Conservation (phyloP, 2,888 invertebrate species). For the Spodoptera picta region DNA sequence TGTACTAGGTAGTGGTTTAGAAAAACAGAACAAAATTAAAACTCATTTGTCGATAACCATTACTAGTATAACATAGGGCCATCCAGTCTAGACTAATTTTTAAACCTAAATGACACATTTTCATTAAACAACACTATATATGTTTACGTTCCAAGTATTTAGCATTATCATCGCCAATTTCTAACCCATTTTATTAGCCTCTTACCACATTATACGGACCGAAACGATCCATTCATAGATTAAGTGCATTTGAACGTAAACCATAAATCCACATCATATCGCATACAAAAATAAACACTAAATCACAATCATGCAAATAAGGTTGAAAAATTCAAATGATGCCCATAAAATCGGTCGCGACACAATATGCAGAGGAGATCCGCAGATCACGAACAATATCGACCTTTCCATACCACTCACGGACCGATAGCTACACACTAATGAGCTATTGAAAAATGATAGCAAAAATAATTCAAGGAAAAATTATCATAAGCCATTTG, state of each 20-base stretch:
- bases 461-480: constrained; percentile 83
- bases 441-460: constrained; percentile 89
- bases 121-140: constrained; percentile 5
- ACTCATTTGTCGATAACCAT: no score
- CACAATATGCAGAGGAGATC: constrained; percentile 78
- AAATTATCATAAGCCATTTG: constrained; percentile 85
- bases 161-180: constrained; percentile 47
- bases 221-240: constrained; percentile 61
- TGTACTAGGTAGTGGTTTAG: no score
- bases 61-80: no score
- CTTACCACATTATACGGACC: constrained; percentile 60
- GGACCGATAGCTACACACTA: constrained; percentile 79
- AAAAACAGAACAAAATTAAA: no score
- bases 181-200: constrained; percentile 28
- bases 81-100: no score
- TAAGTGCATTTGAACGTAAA: constrained; percentile 70
- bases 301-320: constrained; percentile 88
- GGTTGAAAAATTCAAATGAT: constrained; percentile 83
- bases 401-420: constrained; percentile 78
- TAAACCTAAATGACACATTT: no score
- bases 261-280: constrained; percentile 75
- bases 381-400: constrained; percentile 67
- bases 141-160: constrained; percentile 21
- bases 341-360: constrained; percentile 84
- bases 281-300: constrained; percentile 75